phyloP scores from a whole-genome alignment of 2,797 vertebrate genomes.

The Melopsittacus undulatus region DNA sequence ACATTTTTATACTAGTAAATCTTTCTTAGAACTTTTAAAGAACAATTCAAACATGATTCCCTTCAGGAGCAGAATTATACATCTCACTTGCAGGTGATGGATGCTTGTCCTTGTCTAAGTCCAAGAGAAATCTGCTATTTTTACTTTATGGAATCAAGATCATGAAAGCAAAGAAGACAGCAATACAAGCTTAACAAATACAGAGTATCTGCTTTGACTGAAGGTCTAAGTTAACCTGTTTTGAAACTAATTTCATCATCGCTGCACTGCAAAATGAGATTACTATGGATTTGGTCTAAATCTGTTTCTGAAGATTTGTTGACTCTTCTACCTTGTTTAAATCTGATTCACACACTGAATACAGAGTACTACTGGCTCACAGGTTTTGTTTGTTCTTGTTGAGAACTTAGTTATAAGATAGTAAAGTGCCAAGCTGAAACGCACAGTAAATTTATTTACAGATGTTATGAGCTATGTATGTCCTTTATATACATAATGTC shows the following conservation, averaged over 20 bases:
- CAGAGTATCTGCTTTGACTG: neutral
- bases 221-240: neutral
- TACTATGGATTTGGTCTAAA: neutral
- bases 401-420: neutral
- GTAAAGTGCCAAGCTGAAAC: neutral
- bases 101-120: neutral
- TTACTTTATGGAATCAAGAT: neutral
- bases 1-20: neutral
- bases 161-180: neutral
- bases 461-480: neutral
- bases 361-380: neutral
- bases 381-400: neutral
- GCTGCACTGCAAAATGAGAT: neutral
- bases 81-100: neutral
- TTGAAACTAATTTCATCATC: neutral
- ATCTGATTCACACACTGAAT: neutral
- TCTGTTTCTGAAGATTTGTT: neutral
- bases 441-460: neutral
- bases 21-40: neutral
- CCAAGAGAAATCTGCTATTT: neutral
- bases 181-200: neutral
- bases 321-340: neutral
- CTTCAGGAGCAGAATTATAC: neutral
- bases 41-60: neutral
- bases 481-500: neutral